phyloP scores from a whole-genome alignment of 1,140 invertebrate genomes.

The Caerostris extrusa region DNA sequence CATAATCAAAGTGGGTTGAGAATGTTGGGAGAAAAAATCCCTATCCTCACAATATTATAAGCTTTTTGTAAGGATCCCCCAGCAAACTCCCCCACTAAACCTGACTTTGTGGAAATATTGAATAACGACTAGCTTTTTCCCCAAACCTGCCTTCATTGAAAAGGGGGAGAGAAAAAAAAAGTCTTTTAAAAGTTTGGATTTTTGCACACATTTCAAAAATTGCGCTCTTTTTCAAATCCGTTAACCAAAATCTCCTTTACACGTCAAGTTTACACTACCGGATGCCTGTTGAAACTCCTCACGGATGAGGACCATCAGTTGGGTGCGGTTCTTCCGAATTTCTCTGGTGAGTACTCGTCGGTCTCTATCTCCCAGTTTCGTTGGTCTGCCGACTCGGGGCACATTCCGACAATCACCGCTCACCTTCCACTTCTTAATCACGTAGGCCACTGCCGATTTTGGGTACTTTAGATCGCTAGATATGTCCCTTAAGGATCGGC shows the following conservation, averaged over 20 bases:
- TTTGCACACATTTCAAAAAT: not conserved
- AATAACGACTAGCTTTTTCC: slow-evolving; percentile 53
- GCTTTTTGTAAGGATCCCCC: slow-evolving; percentile 12
- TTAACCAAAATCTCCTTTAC: not conserved
- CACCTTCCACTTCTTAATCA: too few species aligned
- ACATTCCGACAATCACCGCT: too few species aligned
- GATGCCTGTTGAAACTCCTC: too few species aligned
- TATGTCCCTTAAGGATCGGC: too few species aligned
- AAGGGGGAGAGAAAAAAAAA: not conserved
- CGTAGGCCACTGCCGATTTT: too few species aligned
- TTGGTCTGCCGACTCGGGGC: too few species aligned
- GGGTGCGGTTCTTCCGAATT: too few species aligned
- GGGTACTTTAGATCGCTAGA: too few species aligned
- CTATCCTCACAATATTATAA: slow-evolving; percentile 48
- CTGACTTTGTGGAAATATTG: slow-evolving; percentile 62
- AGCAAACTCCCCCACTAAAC: not conserved
- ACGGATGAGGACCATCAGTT: too few species aligned
- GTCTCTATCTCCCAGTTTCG: too few species aligned
- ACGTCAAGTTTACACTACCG: too few species aligned
- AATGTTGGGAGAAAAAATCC: not conserved
- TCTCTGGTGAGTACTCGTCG: too few species aligned
- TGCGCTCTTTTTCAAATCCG: not conserved
- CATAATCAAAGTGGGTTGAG: slow-evolving; percentile 34
- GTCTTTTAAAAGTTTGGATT: not conserved
- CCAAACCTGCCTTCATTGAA: not conserved